Conservation (phyloP, 2,797 vertebrate genomes). For the Anguilla obscura region DNA sequence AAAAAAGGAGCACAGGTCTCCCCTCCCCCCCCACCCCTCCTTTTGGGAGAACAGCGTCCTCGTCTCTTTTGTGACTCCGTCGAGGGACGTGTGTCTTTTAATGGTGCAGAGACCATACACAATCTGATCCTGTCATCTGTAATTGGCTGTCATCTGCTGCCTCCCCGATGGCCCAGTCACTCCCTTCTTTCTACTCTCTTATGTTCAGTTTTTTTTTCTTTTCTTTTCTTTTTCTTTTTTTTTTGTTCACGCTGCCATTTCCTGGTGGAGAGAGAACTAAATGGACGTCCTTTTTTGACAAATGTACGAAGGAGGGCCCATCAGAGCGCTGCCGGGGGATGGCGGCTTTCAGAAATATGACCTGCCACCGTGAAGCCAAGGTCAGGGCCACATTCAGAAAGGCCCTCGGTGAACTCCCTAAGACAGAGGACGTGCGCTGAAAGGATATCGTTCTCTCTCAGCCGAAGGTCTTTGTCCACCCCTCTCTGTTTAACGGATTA, state of each 20-base stretch:
- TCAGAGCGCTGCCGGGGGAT: constrained; percentile 39
- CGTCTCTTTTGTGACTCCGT: constrained; percentile 31
- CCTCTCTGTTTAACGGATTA: constrained; percentile 52
- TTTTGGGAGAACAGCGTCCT: constrained; percentile 23
- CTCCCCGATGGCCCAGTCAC: constrained; percentile 28
- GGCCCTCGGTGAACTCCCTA: constrained; percentile 50
- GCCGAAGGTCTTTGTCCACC: constrained; percentile 32
- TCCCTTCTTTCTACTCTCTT: not conserved
- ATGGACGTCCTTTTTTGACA: constrained; percentile 37
- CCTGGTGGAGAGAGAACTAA: constrained; percentile 38
- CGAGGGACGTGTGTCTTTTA: constrained; percentile 31
- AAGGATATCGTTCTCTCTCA: constrained; percentile 52
- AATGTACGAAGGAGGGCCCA: constrained; percentile 45
- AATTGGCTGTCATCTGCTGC: constrained; percentile 51
- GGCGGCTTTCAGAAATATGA: constrained; percentile 36
- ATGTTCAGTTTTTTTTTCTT: not conserved
- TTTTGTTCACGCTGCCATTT: constrained; percentile 22
- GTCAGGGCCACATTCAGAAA: constrained; percentile 56
- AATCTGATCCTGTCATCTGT: constrained; percentile 53
- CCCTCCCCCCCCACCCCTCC: not conserved
- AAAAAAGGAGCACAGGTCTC: constrained; percentile 20
- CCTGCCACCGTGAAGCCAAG: constrained; percentile 46
- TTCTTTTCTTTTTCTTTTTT: constrained; percentile 2
- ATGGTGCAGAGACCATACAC: constrained; percentile 37
- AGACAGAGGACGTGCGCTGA: constrained; percentile 40